Evolutionary conservation across 2,888 invertebrate species (phyloP), one percentile per base, ranked within the genome.

Genomic region (Cryptocephalus moraei): DNA sequence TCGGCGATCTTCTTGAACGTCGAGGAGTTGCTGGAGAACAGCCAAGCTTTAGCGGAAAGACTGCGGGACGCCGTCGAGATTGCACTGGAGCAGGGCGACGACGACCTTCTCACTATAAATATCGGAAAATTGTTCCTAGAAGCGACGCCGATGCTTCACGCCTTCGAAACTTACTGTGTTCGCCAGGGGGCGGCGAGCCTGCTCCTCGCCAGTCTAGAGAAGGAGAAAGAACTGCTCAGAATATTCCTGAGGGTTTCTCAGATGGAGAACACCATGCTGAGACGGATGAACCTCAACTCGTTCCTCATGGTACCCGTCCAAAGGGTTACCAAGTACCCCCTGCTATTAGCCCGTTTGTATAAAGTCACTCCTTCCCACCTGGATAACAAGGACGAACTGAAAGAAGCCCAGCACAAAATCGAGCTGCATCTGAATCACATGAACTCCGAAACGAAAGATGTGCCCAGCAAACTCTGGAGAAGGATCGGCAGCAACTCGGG

Each of bases 251-350:
- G 91, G 68, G 95, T 94, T 49, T 94, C 94, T 34, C 95, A 95
- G 75, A 92, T 93, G 88, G 95, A 95, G 71, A 95, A 95, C 69
- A 82, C 89, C 13, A 86, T 92, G 53, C 74, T 95, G 57, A 77
- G 95, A 58, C 78, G 94, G 60, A 95, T 95, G 94, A 94, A 94
- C 70, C 77, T 96, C 42, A 92, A 94, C 73, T 93, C 95, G n/a
- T 96, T 95, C 73, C 80, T 95, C 47, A 95, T 95, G 93, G 93
- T 91, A 61, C 95, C 95, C 55, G 94, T 96, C 53, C 95, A 95
- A 76, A 80, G 95, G 70, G 93, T 95, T 61, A 95, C 95, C 61
- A 94, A 94, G 75, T 95, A 95, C 75, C 95, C 95, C 40, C 76
- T 96, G 60, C 77, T 96, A 56, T 75, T 96, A 63, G 90, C 91